Base-by-base conservation (phyloP, 2,113 vertebrate species). In the Crotalus viridis region DNA sequence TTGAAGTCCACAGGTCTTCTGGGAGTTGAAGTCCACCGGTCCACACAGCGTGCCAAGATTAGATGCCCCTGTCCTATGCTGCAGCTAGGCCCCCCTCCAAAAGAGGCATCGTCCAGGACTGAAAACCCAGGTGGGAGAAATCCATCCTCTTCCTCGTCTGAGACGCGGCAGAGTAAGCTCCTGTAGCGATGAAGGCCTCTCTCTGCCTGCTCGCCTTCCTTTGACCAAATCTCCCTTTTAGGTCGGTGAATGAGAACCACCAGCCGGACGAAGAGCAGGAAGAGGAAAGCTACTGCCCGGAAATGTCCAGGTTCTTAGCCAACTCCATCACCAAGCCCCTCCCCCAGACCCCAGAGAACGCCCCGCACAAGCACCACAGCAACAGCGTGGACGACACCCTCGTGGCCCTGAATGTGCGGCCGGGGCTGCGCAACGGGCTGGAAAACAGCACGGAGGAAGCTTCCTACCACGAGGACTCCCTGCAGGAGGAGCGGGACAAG, bases 311-410 rank as follows among this genome's bases (percentile, higher is more conserved):
- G 54, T 99, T 98, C 93, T 99, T 99, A 93, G 98, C 98, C 1
- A 99, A 99, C 39, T 98, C 98, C 86, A 98, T 99, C 17, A 98
- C 98, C 87, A 99, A 98, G 97, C 99, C 98, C 3, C 97, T 99
- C 91, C 98, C 99, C 0, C 99, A 99, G 92, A 97, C 90, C 0
- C 98, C 97, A 0, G 98, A 98, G 93, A 97, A 94, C 74, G 9
- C 91, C 0, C 55, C 43, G 33, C 96, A 96, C 94, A 98, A 98
- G 26, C 95, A 96, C 54, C 98, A 92, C 91, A 97, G 93, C 55
- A 96, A 33, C 0, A 96, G 46, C 0, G 96, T 98, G 93, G 99
- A 99, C 4, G 99, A 99, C 94, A 99, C 99, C 89, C 98, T 99
- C 26, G 93, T 96, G 21, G 99, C 98, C 3, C 98, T 99, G 74